phyloP scores from a whole-genome alignment of 2,888 invertebrate species.

The Tipula unca region DNA sequence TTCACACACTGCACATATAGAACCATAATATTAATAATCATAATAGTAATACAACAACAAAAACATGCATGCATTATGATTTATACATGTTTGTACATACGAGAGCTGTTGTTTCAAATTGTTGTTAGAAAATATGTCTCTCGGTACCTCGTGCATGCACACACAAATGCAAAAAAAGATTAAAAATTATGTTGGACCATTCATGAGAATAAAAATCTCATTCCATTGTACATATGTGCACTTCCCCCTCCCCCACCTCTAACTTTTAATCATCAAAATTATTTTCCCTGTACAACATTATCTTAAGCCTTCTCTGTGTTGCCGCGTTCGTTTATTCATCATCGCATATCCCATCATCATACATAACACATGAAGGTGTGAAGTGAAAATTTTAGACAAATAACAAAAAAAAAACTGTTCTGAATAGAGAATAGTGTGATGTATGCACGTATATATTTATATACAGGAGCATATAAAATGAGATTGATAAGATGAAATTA shows the following conservation, averaged over 20 bases:
- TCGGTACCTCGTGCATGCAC: background rate
- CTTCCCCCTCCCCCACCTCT: no score
- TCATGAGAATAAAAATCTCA: background rate
- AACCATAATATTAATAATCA: background rate
- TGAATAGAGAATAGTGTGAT: background rate
- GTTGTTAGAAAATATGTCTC: background rate
- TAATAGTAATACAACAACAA: background rate
- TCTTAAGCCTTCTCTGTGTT: background rate
- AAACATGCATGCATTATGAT: background rate
- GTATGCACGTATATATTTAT: background rate
- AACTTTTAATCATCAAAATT: background rate
- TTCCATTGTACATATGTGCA: background rate
- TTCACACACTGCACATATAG: background rate
- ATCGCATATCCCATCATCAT: background rate
- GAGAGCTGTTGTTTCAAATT: background rate
- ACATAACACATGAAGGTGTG: background rate
- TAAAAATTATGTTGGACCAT: background rate
- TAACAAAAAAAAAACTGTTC: background rate
- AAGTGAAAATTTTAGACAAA: background rate
- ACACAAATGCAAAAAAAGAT: background rate
- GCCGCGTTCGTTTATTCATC: background rate
- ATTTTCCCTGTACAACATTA: background rate
- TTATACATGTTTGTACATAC: background rate
- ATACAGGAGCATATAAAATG: background rate
- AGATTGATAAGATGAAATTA: background rate